A percentile compares a stretch with the other conserved stretches of the same genome.
Conservation (phyloP, 2,113 vertebrate genomes). For the Halcyon malimbica region DNA sequence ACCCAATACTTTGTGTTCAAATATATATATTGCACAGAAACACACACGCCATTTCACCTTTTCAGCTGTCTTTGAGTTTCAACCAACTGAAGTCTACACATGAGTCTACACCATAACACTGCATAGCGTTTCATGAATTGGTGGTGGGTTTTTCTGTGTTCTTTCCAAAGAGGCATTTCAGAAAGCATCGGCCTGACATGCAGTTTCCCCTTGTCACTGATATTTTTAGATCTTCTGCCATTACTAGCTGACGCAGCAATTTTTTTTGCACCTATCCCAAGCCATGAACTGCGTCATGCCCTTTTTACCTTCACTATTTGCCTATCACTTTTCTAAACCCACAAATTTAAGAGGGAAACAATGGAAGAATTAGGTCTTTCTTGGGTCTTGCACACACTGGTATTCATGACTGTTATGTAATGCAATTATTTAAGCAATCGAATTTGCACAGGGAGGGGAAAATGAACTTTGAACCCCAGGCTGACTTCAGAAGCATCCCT, state of each 20-base stretch:
- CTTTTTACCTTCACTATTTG: neutral
- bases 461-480: neutral
- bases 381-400: neutral
- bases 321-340: neutral
- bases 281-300: no score
- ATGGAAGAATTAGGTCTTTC: neutral
- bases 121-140: neutral
- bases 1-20: neutral
- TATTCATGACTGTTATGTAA: neutral
- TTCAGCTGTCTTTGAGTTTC: neutral
- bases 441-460: neutral
- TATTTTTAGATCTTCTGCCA: neutral
- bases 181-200: neutral
- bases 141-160: neutral
- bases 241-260: neutral
- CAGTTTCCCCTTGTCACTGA: neutral
- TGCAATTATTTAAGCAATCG: accelerated
- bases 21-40: neutral
- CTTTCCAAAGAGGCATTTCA: neutral
- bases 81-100: neutral
- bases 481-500: neutral
- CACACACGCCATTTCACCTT: accelerated
- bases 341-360: neutral
- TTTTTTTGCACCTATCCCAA: neutral
- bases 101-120: accelerated